These are phyloP conservation scores for Crypturellus tataupa DNA, from an alignment of 2,797 vertebrate genomes.

Conservation along the genomic window DNA sequence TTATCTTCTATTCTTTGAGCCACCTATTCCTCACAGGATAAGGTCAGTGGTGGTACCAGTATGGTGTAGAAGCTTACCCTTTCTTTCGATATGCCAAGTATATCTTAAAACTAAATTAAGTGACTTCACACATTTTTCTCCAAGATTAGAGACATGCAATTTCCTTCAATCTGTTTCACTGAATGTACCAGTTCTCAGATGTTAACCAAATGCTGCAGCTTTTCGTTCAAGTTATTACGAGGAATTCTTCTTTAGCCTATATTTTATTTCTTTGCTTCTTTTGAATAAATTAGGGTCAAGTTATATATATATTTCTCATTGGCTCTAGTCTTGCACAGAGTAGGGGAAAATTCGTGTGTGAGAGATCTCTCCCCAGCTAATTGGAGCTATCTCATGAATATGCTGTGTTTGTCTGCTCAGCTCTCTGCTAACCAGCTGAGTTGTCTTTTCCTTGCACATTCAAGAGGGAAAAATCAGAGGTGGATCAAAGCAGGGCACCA, in stretches of 20 bases:
- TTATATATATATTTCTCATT: background rate
- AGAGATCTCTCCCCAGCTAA: background rate
- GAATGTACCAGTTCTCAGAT: background rate
- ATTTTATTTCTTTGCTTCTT: conserved; percentile 43
- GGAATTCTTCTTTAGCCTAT: conserved; percentile 4
- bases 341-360: background rate
- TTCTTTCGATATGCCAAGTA: background rate
- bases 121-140: background rate
- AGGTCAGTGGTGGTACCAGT: background rate
- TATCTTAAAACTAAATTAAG: background rate
- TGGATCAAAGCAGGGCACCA: background rate
- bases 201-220: background rate
- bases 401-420: background rate
- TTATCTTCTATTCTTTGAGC: background rate
- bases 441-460: background rate
- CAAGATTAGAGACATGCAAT: background rate
- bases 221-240: conserved; percentile 17
- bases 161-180: conserved; percentile 22
- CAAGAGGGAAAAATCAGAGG: conserved; percentile 9
- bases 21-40: background rate
- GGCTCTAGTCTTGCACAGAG: conserved; percentile 1
- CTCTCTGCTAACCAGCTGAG: background rate
- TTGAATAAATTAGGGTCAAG: conserved; percentile 21
- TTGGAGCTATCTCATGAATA: background rate
- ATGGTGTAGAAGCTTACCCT: background rate